These are phyloP conservation scores for Caracal caracal DNA, from an alignment of 2,113 vertebrate species.

Conservation along the genomic window DNA sequence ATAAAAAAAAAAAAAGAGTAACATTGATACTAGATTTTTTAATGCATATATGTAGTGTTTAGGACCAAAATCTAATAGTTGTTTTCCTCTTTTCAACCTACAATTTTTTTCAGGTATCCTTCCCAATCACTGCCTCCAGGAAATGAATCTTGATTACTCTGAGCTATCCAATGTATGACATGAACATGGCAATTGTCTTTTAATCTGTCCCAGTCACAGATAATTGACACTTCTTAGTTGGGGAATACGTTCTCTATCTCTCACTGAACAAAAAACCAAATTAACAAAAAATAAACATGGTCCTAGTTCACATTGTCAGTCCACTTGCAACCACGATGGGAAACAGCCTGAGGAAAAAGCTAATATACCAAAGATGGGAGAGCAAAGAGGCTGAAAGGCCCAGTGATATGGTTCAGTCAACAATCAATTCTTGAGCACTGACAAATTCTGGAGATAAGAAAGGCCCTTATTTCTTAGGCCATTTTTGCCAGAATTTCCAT, in stretches of 20 bases:
- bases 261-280: neutral
- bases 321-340: neutral
- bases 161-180: neutral
- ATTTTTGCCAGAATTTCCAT: constrained; percentile 52
- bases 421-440: neutral
- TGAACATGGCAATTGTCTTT: neutral
- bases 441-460: constrained; percentile 31
- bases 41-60: neutral
- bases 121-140: neutral
- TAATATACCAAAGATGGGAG: neutral
- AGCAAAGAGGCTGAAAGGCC: neutral
- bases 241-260: neutral
- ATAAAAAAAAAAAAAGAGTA: neutral
- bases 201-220: neutral
- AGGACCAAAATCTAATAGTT: neutral
- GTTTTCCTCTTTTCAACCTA: neutral
- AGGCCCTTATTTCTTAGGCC: neutral
- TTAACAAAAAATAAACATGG: neutral
- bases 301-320: neutral
- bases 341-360: neutral
- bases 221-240: neutral
- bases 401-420: neutral
- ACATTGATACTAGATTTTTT: neutral
- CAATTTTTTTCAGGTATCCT: neutral
- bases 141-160: neutral